phyloP scores from a whole-genome alignment of 2,797 vertebrate species.

The Tadarida brasiliensis region DNA sequence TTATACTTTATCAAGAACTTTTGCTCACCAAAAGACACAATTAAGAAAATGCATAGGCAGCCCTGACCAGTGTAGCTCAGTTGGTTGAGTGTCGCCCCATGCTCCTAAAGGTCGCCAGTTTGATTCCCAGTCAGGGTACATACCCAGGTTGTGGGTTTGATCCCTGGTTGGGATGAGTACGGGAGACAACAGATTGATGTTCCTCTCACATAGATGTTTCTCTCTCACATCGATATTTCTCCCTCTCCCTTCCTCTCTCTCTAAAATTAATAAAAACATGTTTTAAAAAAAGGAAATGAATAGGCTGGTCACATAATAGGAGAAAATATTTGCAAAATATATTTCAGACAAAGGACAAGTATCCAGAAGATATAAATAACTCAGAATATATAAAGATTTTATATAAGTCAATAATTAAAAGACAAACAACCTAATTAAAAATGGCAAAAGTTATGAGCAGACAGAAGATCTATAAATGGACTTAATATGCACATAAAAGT shows the following conservation, averaged over 20 bases:
- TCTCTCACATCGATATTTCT: too few relatives aligned
- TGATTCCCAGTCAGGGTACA: too few relatives aligned
- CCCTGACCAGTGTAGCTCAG: too few relatives aligned
- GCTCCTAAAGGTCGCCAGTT: too few relatives aligned
- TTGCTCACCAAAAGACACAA: neutral
- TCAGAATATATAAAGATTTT: neutral
- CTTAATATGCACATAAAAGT: neutral
- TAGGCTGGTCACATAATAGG: neutral
- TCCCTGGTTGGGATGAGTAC: too few relatives aligned
- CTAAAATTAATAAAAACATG: too few relatives aligned
- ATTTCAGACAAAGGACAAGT: neutral
- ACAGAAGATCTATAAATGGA: neutral
- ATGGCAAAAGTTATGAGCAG: neutral
- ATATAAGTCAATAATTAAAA: neutral
- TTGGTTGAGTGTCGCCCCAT: too few relatives aligned
- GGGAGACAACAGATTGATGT: too few relatives aligned
- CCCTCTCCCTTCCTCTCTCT: too few relatives aligned
- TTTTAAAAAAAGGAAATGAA: neutral
- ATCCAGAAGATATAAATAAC: neutral
- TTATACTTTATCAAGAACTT: conserved; percentile 1
- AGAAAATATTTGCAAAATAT: conserved; percentile 16
- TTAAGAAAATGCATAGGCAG: neutral
- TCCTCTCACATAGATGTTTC: too few relatives aligned
- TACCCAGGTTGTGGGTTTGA: too few relatives aligned
- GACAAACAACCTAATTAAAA: neutral